A percentile compares a stretch with the other conserved stretches of the same genome.
Conservation (phyloP, 2,797 vertebrate genomes). For the Naso thynnoides region DNA sequence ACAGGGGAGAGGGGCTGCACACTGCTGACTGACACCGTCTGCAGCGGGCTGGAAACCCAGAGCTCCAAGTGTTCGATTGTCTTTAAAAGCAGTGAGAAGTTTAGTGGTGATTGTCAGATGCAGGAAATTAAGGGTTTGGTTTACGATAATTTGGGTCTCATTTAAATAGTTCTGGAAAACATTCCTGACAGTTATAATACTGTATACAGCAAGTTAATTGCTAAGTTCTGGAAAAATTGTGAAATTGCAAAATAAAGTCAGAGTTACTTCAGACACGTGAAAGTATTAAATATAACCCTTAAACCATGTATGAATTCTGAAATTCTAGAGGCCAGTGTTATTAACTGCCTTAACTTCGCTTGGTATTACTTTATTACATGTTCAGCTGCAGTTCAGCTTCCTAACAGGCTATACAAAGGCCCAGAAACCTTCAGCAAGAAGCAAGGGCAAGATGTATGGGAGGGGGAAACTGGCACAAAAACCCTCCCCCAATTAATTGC, state of each 20-base stretch:
- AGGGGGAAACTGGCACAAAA: background rate
- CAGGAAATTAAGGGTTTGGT: background rate
- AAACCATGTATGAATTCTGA: background rate
- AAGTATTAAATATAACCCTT: background rate
- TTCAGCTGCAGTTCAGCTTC: background rate
- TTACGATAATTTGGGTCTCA: background rate
- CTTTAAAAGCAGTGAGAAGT: background rate
- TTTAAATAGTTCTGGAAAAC: conserved; percentile 3
- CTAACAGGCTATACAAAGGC: background rate
- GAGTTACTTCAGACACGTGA: background rate
- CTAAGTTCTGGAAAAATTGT: background rate
- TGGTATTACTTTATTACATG: too few relatives aligned
- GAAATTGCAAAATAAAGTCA: background rate
- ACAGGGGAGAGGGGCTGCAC: conserved; percentile 65
- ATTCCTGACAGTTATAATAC: background rate
- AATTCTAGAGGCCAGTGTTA: background rate
- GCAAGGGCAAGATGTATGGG: background rate
- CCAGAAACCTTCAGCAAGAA: background rate
- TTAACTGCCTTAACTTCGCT: background rate
- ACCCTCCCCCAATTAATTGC: background rate
- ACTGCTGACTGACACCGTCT: conserved; percentile 43
- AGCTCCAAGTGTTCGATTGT: background rate
- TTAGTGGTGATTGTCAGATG: background rate
- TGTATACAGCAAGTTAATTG: background rate
- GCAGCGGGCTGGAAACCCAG: conserved; percentile 7